Evolutionary conservation across 1,140 invertebrate genomes (phyloP).

Genomic region (Zaprionus taronus): DNA sequence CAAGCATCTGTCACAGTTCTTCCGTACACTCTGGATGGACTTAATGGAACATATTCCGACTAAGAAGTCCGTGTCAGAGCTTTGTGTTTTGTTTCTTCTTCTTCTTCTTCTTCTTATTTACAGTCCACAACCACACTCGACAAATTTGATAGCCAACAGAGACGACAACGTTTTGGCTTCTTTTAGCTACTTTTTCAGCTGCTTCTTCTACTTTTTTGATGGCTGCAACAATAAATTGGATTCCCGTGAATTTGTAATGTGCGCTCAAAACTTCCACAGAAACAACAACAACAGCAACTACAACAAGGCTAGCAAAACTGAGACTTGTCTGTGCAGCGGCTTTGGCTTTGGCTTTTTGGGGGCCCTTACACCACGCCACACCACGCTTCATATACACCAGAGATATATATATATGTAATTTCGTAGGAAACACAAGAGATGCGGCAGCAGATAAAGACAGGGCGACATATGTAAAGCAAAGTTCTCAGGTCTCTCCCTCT

Average conservation of each 20-base stretch:
- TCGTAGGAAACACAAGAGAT: slow-evolving; percentile 62
- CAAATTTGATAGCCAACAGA: slow-evolving; percentile 60
- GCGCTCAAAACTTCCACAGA: slow-evolving; percentile 73
- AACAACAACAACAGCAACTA: slow-evolving; percentile 41
- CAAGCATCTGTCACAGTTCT: slow-evolving; percentile 36
- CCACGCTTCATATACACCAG: slow-evolving; percentile 9
- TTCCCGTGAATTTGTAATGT: slow-evolving; percentile 79
- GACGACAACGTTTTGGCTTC: slow-evolving; percentile 26
- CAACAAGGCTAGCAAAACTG: slow-evolving; percentile 52
- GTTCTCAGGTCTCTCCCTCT: slow-evolving; percentile 7
- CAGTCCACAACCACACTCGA: slow-evolving; percentile 15
- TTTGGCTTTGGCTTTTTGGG: slow-evolving; percentile 45
- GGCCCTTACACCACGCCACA: slow-evolving; percentile 8
- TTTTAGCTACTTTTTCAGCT: slow-evolving; percentile 3
- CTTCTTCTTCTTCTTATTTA: slow-evolving; percentile 6
- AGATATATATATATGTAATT: slow-evolving; percentile 37
- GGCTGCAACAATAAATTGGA: slow-evolving; percentile 74
- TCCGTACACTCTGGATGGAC: slow-evolving; percentile 1
- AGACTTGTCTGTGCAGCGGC: slow-evolving; percentile 45
- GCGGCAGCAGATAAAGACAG: slow-evolving; percentile 45
- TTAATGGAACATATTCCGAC: slow-evolving; percentile 6
- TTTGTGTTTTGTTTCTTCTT: slow-evolving; percentile 1
- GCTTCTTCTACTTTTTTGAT: slow-evolving; percentile 31
- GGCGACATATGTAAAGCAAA: slow-evolving; percentile 63
- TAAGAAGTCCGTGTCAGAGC: background rate